These are phyloP conservation scores for Caenorhabditis remanei DNA, from an alignment of 1,140 invertebrate genomes.

Conservation along the genomic window DNA sequence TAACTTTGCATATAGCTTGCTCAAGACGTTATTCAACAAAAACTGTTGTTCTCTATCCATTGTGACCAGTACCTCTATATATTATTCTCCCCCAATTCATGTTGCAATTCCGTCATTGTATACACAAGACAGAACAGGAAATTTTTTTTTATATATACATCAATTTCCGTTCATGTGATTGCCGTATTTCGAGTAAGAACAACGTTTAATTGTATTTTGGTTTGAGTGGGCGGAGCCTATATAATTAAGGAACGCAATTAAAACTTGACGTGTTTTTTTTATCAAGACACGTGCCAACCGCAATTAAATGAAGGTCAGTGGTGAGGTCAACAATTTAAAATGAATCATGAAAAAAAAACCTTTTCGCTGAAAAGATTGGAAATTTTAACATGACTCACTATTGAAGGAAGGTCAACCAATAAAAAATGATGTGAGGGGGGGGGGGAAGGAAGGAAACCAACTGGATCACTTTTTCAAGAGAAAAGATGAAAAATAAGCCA, in stretches of 20 bases:
- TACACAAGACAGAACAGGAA: background rate
- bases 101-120: background rate
- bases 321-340: constrained; percentile 18
- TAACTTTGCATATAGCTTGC: no score
- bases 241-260: background rate
- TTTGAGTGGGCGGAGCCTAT: background rate
- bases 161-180: background rate
- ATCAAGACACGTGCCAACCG: background rate
- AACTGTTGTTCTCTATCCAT: no score
- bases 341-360: background rate
- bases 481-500: background rate
- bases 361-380: constrained; percentile 25
- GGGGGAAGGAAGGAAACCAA: background rate
- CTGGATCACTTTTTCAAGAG: background rate
- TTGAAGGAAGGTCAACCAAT: constrained; percentile 1
- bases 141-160: no score
- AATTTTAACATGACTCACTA: background rate
- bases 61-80: no score
- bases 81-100: no score
- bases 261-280: background rate
- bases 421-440: constrained; percentile 20
- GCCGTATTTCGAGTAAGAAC: background rate
- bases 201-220: background rate
- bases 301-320: constrained; percentile 47
- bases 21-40: no score